Base-by-base conservation (phyloP, 2,113 vertebrate genomes). In the Micromys minutus region DNA sequence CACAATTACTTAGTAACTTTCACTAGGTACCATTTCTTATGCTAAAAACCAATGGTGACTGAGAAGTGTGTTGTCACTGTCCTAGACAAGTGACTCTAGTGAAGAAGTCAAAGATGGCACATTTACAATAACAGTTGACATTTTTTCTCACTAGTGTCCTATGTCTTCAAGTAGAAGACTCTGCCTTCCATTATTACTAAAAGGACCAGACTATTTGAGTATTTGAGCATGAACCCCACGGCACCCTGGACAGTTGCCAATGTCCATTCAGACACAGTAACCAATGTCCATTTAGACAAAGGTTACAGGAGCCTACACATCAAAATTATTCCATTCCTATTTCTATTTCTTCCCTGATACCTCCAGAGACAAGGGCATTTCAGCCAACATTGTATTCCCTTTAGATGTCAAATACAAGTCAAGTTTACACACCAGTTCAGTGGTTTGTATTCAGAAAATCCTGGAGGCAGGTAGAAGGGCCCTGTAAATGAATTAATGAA, bases 391-490 rank as follows among this genome's bases (percentile, higher is more conserved):
- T 50, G 55, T 55, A n/a, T 7, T 90, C 93, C 86, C 81, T 77
- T 59, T n/a, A 95, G 96, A 80, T 94, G 75, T 69, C 84, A 95
- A 87, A 84, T 90, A 63, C 1, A 71, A 94, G 57, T 90, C 36
- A 91, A n/a, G 17, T 55, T n/a, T 36, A 84, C 45, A 84, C 5
- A 67, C 9, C 75, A 90, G 69, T 5, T n/a, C 65, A 96, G 36
- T 71, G 17, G 34, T 52, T 91, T 90, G 47, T 84, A 26, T 92
- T 96, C 79, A 88, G 34, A 87, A 87, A 94, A 93, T 19, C 11
- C 19, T 71, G 39, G 3, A 74, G 31, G 4, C 47, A 6, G 57
- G 1, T 50, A 17, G 36, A 69, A 21, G 5, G 36, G 9, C 4
- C 26, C 2, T 45, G 50, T 21, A 10, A 6, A 42, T 17, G 61